These are phyloP conservation scores for Tetramorium alpestre DNA, from an alignment of 1,140 invertebrate genomes.

Conservation along the genomic window DNA sequence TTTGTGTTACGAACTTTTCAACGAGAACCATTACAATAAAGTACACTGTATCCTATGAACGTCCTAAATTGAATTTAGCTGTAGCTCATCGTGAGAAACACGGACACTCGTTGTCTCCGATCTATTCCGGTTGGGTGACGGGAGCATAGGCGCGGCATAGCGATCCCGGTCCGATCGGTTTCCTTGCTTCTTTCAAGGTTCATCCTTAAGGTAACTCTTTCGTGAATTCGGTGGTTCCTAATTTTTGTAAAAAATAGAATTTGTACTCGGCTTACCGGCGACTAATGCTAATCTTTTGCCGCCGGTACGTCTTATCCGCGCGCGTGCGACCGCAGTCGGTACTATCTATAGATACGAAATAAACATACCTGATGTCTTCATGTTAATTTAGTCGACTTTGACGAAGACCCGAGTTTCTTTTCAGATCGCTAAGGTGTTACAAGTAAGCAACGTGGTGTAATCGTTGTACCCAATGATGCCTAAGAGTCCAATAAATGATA, in stretches of 20 bases:
- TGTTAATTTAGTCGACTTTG: slow-evolving; percentile 39
- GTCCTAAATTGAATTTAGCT: slow-evolving; percentile 51
- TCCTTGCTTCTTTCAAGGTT: slow-evolving; percentile 57
- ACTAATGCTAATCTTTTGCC: slow-evolving; percentile 35
- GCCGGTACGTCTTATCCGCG: slow-evolving; percentile 41
- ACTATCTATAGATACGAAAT: slow-evolving; percentile 65
- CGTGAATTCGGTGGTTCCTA: slow-evolving; percentile 71
- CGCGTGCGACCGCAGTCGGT: slow-evolving; percentile 47
- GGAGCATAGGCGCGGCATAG: slow-evolving; percentile 3
- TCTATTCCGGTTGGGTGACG: slow-evolving; percentile 35
- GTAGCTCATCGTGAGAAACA: slow-evolving; percentile 20
- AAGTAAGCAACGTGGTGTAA: slow-evolving; percentile 77
- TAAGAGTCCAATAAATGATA: slow-evolving; percentile 77
- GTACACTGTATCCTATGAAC: slow-evolving; percentile 31
- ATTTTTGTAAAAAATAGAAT: slow-evolving; percentile 63
- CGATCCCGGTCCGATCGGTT: slow-evolving; percentile 57
- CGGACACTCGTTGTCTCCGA: slow-evolving; percentile 42
- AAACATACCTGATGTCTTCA: slow-evolving; percentile 62
- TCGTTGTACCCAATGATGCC: slow-evolving; percentile 76
- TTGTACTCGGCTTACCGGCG: slow-evolving; percentile 52
- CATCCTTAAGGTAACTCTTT: slow-evolving; percentile 48
- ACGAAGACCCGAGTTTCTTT: slow-evolving; percentile 50
- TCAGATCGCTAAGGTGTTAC: slow-evolving; percentile 74
- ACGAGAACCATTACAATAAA: slow-evolving; percentile 64
- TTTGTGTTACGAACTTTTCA: slow-evolving; percentile 54